A percentile compares a stretch with the other conserved stretches of the same genome.
phyloP scores from a whole-genome alignment of 2,113 vertebrate species.

The Pundamilia nyererei region DNA sequence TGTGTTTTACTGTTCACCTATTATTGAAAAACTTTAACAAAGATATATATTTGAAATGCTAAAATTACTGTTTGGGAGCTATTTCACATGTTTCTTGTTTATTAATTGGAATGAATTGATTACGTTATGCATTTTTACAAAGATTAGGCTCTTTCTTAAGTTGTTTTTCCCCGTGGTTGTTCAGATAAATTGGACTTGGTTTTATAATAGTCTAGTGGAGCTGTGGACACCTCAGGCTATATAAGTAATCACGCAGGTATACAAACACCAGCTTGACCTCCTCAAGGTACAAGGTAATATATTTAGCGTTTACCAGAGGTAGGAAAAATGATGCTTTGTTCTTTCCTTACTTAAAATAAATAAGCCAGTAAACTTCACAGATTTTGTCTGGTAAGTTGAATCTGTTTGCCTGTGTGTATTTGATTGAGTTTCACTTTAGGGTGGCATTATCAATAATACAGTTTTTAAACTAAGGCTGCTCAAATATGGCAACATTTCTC shows the following conservation, averaged over 20 bases:
- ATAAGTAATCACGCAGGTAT: neutral
- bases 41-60: neutral
- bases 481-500: neutral
- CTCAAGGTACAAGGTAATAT: neutral
- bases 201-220: neutral
- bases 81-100: neutral
- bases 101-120: neutral
- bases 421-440: neutral
- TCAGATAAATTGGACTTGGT: neutral
- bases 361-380: neutral
- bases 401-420: neutral
- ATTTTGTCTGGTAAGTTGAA: neutral
- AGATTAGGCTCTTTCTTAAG: neutral
- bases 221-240: neutral
- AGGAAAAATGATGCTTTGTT: neutral
- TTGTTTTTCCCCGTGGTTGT: neutral
- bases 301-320: rapidly evolving
- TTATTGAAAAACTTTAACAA: neutral
- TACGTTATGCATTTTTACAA: neutral
- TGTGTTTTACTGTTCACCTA: neutral
- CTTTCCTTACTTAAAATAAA: neutral
- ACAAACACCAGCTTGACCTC: neutral
- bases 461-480: neutral
- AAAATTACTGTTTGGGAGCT: neutral
- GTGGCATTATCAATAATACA: neutral